A percentile compares a stretch with the other conserved stretches of the same genome.
Evolutionary conservation across 2,113 vertebrate genomes (phyloP).

Genomic region (Micronisus gabar): DNA sequence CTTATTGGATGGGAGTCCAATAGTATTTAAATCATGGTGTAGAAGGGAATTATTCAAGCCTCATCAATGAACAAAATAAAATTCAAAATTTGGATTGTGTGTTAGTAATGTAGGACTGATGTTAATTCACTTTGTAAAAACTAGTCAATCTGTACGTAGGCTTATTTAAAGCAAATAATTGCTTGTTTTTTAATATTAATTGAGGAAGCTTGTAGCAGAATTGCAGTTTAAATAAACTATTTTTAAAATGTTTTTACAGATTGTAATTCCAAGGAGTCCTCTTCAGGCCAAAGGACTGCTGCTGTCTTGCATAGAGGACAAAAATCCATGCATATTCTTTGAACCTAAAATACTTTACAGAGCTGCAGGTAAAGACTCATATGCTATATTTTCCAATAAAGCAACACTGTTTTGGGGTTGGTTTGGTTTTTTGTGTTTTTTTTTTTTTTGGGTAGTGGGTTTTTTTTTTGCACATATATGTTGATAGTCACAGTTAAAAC

Average conservation of each 20-base stretch:
- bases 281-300: conserved; percentile 94
- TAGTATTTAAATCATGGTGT: not conserved
- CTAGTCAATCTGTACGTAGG: not conserved
- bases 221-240: not conserved
- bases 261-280: conserved; percentile 94
- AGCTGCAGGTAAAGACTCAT: conserved; percentile 88
- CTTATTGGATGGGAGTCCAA: not conserved
- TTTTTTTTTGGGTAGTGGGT: too few relatives aligned
- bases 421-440: too few relatives aligned
- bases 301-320: conserved; percentile 92
- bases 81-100: not conserved
- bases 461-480: not conserved
- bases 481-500: not conserved
- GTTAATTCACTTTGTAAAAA: not conserved
- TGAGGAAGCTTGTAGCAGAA: not conserved
- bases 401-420: too few relatives aligned
- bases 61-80: not conserved
- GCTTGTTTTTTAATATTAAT: not conserved
- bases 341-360: conserved; percentile 99
- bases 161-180: not conserved
- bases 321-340: conserved; percentile 98
- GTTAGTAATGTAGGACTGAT: not conserved
- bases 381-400: not conserved
- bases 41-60: not conserved
- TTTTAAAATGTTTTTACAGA: conserved; percentile 69